Base-by-base conservation (phyloP, 2,113 vertebrate genomes). In the Eudyptes chrysolophus region DNA sequence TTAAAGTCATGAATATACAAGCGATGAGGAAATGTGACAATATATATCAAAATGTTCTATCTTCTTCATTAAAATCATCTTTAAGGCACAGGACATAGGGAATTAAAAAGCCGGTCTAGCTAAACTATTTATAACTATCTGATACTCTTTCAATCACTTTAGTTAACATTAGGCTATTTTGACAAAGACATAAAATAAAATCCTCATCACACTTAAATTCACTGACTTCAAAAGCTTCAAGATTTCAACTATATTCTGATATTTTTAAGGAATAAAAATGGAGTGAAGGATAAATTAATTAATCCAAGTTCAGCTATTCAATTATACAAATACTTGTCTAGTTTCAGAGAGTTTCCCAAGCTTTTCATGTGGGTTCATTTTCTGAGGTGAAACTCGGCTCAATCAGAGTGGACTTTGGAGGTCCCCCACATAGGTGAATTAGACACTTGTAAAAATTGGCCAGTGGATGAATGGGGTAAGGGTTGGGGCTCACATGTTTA, bases 1-100 rank as follows among this genome's bases (percentile, higher is more conserved):
- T 95, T 92, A 72, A 96, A 94, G 86, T 92, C 87, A 93, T 44
- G 26, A 81, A 96, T 97, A 96, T 95, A 93, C 79, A 97, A 97
- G 69, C 91, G 79, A 75, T 83, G 92, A 80, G 94, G 92, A 97
- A 94, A 91, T 46, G 48, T 96, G 91, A 74, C 84, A 88, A 87
- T 79, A 80, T 81, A 44, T 75, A 84, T 90, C 75, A 68, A 80
- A 78, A 78, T 54, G 60, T 84, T 65, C 85, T 71, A 78, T 32
- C 42, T 95, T 78, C 44, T 92, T 92, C 88, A 94, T 96, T 94
- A 94, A 84, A 95, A 89, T 60, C 0, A 0, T 38, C 76, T 95
- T 95, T 89, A 92, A 93, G 76, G 60, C 72, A 84, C 25, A 92
- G 51, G 92, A 90, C 76, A 74, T 1, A 65, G 30, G 71, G 68